Percentiles rank a stretch among this genome's conserved stretches.
phyloP scores from a whole-genome alignment of 2,797 vertebrate species.

The Urophycis tenuis region DNA sequence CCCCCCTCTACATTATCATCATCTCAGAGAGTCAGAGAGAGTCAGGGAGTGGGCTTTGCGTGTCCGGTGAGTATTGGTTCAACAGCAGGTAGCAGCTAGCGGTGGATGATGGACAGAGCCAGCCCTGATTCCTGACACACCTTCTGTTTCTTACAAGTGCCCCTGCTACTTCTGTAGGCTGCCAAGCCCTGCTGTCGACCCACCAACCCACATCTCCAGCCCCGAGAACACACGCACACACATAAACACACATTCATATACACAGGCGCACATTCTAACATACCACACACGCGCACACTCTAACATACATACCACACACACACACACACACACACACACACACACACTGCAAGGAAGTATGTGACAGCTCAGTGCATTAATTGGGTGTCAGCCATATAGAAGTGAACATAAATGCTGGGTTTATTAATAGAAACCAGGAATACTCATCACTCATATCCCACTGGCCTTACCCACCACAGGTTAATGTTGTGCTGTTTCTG shows the following conservation, averaged over 20 bases:
- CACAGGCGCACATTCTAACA: too few species aligned
- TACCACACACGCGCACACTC: neutral
- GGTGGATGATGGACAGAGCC: slow-evolving; percentile 35
- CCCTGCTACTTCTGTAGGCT: slow-evolving; percentile 12
- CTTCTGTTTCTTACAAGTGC: slow-evolving; percentile 33
- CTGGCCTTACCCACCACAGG: too few species aligned
- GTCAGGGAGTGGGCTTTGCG: slow-evolving; percentile 8
- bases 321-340: neutral
- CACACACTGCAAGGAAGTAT: neutral
- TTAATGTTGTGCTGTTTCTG: too few species aligned
- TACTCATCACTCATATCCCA: neutral
- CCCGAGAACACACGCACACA: neutral
- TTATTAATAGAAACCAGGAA: neutral
- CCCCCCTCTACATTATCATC: too few species aligned
- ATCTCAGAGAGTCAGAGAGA: too few species aligned
- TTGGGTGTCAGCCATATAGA: neutral
- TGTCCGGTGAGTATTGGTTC: slow-evolving; percentile 28
- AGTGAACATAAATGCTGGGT: neutral
- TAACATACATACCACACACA: neutral
- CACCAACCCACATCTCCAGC: neutral
- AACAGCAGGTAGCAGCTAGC: slow-evolving; percentile 37
- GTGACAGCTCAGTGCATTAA: neutral
- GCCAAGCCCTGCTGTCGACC: neutral
- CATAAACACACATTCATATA: neutral
- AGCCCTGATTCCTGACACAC: slow-evolving; percentile 30